Evolutionary conservation across 2,113 vertebrate species (phyloP), one percentile per base, ranked within the genome.

Genomic region (Scomber japonicus): DNA sequence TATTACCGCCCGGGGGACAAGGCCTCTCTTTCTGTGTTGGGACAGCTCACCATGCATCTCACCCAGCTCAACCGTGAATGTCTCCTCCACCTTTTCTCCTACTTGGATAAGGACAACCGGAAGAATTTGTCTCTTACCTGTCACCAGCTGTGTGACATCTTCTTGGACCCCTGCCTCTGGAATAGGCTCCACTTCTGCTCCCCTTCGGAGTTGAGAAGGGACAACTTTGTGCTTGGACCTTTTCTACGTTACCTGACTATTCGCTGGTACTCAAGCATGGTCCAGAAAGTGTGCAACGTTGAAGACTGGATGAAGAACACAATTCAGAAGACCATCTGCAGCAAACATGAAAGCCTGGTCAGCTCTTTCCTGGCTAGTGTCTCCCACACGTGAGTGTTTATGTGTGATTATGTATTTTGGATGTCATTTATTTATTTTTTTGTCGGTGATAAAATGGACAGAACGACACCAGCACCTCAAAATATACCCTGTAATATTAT

Each of bases 11-110:
- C 51, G 61, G 21, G 78, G 75, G 75, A 88, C 74, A 1, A 82
- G 89, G 77, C 73, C 89, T 67, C n/a, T 74, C 80, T 75, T 21
- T 54, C 63, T 31, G 63, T 62, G 51, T 77, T 9, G 27, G 62
- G 49, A 78, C 66, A 2, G 19, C 66, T 70, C 10, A 0, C 44
- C 44, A 98, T 98, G 97, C 96, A 95, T 44, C 92, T 99, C 61
- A 96, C 93, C 4, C 93, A 97, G 89, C 96, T 99, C 64, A 97
- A 97, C 85, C 87, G 61, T 1, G 97, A 99, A 68, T 98, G 97
- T 86, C 96, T 99, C 66, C 86, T 99, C 19, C 96, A 98, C 93
- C 89, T 99, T 40, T 99, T 98, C 83, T 98, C 97, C 60, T 99
- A 97, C 89, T 91, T 99, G 94, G 97, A 99, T 92, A 98, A 96